Conservation (phyloP, 2,113 vertebrate species). For the Xenus cinereus region DNA sequence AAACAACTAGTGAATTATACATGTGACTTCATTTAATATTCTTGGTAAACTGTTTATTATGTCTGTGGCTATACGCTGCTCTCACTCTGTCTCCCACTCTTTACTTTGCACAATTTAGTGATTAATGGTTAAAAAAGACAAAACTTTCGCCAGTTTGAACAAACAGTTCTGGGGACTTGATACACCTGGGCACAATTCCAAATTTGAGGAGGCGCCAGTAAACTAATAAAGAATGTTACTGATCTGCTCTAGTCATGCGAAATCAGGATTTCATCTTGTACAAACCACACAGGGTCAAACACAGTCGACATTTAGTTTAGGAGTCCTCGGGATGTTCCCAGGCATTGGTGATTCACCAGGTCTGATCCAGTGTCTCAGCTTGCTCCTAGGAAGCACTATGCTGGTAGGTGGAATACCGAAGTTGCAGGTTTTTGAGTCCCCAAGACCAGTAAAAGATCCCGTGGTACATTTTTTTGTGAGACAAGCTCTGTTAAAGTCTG, state of each 20-base stretch:
- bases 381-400: background rate
- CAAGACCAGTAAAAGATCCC: background rate
- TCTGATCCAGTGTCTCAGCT: background rate
- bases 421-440: background rate
- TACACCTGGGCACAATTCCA: background rate
- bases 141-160: slow-evolving; percentile 45
- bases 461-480: background rate
- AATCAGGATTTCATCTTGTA: slow-evolving; percentile 13
- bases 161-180: slow-evolving; percentile 49
- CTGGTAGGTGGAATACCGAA: background rate
- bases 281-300: background rate
- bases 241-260: background rate
- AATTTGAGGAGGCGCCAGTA: slow-evolving; percentile 36
- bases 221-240: background rate
- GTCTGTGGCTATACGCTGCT: slow-evolving; percentile 12
- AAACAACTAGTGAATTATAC: slow-evolving; percentile 32
- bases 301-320: background rate
- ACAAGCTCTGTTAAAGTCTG: background rate
- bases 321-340: background rate
- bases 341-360: background rate
- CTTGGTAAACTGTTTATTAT: slow-evolving; percentile 47
- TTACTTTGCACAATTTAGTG: slow-evolving; percentile 40
- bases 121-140: slow-evolving; percentile 53
- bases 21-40: slow-evolving; percentile 31
- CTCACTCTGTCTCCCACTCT: background rate